Evolutionary conservation across 2,888 invertebrate species (phyloP).

Genomic region (Zootermopsis nevadensis): DNA sequence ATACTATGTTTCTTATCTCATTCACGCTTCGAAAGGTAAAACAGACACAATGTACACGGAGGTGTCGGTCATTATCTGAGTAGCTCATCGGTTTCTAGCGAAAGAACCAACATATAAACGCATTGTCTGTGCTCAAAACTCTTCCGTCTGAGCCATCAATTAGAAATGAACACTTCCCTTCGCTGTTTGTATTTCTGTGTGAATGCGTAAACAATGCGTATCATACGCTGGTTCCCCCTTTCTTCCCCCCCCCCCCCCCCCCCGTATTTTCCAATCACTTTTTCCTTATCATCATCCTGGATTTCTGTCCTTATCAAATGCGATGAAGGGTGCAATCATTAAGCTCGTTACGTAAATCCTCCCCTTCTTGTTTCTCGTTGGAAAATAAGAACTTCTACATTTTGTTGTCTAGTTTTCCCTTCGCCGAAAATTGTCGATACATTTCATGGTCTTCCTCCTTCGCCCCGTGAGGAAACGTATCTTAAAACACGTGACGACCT

Average conservation of each 20-base stretch:
- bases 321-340: too few species aligned
- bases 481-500: too few species aligned
- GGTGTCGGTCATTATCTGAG: slow-evolving; percentile 15
- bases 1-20: background rate
- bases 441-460: too few species aligned
- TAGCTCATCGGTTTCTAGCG: slow-evolving; percentile 2
- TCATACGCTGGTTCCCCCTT: background rate
- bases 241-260: background rate
- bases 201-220: slow-evolving; percentile 45
- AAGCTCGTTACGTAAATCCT: too few species aligned
- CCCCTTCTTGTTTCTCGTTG: too few species aligned
- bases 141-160: slow-evolving; percentile 29
- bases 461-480: too few species aligned
- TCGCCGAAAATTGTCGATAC: too few species aligned
- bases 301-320: too few species aligned
- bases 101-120: slow-evolving; percentile 10
- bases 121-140: slow-evolving; percentile 16
- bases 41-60: background rate
- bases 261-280: background rate
- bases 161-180: slow-evolving; percentile 14
- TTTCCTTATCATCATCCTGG: too few species aligned
- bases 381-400: too few species aligned
- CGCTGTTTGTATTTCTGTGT: slow-evolving; percentile 35
- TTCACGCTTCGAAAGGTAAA: background rate
- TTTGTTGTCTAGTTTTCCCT: too few species aligned